These are phyloP conservation scores for Megaceryle maxima DNA, from an alignment of 2,113 vertebrate species.

Conservation along the genomic window DNA sequence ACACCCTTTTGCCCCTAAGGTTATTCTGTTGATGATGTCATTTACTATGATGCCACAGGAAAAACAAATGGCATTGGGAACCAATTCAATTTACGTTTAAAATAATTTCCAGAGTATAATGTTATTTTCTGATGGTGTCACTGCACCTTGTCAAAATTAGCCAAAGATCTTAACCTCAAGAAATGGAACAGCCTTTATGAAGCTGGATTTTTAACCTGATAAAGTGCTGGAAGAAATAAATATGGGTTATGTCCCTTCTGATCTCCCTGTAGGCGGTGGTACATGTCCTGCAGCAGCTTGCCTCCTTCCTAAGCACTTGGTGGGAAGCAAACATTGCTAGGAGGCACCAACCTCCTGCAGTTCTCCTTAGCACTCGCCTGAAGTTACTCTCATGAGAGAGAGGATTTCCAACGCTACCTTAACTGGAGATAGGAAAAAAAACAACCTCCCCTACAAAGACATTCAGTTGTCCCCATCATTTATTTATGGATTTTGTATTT, in stretches of 20 bases:
- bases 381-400: background rate
- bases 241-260: background rate
- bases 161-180: background rate
- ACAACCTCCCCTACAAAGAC: background rate
- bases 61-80: conserved; percentile 18
- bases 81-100: conserved; percentile 32
- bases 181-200: background rate
- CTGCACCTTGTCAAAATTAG: background rate
- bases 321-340: background rate
- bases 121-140: background rate
- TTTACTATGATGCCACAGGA: conserved; percentile 44
- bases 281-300: background rate
- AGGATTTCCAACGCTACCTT: background rate
- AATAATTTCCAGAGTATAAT: conserved; percentile 30
- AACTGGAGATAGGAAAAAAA: background rate
- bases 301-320: background rate
- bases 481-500: conserved; percentile 38
- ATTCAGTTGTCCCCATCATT: background rate
- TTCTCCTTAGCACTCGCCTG: background rate
- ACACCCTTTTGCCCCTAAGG: conserved; percentile 29
- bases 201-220: conserved; percentile 4
- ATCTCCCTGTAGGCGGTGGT: background rate
- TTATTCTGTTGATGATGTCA: conserved; percentile 42
- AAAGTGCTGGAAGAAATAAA: background rate
- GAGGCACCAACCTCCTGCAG: conserved; percentile 4